Percentiles rank a stretch among this genome's conserved stretches.
These are phyloP conservation scores for Nematopogon swammerdamellus DNA, from an alignment of 2,888 invertebrate genomes.

Conservation along the genomic window DNA sequence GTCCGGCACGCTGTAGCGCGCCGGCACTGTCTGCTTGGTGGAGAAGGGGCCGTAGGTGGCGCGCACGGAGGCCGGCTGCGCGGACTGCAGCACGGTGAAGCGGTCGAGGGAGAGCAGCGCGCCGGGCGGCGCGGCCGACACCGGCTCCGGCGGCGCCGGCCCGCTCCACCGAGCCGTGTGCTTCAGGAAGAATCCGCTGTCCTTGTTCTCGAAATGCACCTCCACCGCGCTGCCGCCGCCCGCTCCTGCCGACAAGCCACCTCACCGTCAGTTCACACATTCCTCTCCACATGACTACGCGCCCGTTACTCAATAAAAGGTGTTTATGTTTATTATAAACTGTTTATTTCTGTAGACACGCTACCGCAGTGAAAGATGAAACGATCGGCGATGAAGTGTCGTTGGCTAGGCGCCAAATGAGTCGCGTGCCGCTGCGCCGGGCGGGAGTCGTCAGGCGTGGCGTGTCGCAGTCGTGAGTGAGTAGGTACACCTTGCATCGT, in stretches of 20 bases:
- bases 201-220: conserved; percentile 89
- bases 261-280: not conserved
- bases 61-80: conserved; percentile 85
- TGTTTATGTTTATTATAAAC: not conserved
- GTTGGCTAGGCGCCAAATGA: not conserved
- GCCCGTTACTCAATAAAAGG: not conserved
- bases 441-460: not conserved
- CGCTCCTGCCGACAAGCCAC: conserved; percentile 51
- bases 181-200: conserved; percentile 87
- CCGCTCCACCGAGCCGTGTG: conserved; percentile 74
- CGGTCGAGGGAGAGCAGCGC: conserved; percentile 79
- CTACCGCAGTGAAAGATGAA: not conserved
- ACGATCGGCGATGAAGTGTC: not conserved
- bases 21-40: conserved; percentile 91
- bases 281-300: not conserved
- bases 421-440: not conserved
- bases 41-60: conserved; percentile 94
- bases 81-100: conserved; percentile 89
- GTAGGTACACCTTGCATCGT: too few species aligned
- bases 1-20: conserved; percentile 84
- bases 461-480: too few species aligned
- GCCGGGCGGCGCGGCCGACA: conserved; percentile 48
- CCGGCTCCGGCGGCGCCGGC: conserved; percentile 42
- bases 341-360: not conserved
- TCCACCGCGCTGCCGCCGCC: conserved; percentile 69